Evolutionary conservation across 2,888 invertebrate species (phyloP), one percentile per base, ranked within the genome.

Genomic region (Buathra laborator): DNA sequence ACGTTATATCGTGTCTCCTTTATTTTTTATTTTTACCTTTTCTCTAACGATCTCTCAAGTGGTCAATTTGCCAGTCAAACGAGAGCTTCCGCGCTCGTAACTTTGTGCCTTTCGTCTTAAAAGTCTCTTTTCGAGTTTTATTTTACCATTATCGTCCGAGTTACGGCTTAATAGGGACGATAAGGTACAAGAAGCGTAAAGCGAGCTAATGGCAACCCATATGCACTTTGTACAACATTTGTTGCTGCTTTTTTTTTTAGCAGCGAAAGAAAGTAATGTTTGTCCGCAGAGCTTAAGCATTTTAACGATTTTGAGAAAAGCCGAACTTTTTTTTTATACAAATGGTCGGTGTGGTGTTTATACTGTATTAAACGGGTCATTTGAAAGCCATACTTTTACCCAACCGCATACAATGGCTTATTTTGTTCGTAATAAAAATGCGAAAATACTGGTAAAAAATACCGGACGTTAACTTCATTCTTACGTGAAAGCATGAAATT

Each of bases 141-240:
- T 84, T 79, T 64, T 56, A 71, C 72, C 71, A 74, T 79, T 74
- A 78, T 62, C 59, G 62, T 62, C 44, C 10, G 48, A 66, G 59
- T 44, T n/a, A 79, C 56, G 70, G 62, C 74, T 46, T 29, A 75
- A 53, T 70, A 56, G 64, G 44, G 64, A 24, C 70, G 2, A 24
- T 24, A 64, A 83, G 19, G 32, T 53, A 48, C 46, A 56, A 67
- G 43, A 62, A 5, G 56, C 16, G 19, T 53, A 44, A 75, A 75
- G 29, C 46, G 62, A 10, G 59, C 6, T 37, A 19, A 66, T 43
- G 43, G 9, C 51, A 24, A 2, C 24, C 24, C 24, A 24, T 3
- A 24, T 24, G 24, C 24, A 24, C 24, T 24, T 24, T 3, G 2
- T 24, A 24, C 24, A 24, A 24, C 19, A 53, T 53, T 53, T 53